Evolutionary conservation across 1,140 invertebrate species (phyloP).

Genomic region (Drosophila lacteicornis): DNA sequence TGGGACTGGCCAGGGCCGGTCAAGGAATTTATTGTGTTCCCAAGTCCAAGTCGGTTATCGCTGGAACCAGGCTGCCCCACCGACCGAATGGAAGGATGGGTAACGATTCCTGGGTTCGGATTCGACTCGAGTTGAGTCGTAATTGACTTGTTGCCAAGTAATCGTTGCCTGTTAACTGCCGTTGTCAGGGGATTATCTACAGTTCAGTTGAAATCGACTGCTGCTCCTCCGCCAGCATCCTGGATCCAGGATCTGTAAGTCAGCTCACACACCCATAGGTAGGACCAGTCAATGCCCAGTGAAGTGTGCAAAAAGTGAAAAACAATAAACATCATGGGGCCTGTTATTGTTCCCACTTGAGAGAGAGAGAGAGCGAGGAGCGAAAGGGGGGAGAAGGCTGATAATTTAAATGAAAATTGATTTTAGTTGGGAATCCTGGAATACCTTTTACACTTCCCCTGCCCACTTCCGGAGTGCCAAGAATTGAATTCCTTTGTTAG

Average conservation of each 20-base stretch:
- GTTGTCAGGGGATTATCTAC: slow-evolving; percentile 82
- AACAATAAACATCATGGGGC: slow-evolving; percentile 75
- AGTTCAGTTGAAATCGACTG: slow-evolving; percentile 76
- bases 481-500: slow-evolving; percentile 53
- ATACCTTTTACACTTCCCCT: neutral
- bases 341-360: slow-evolving; percentile 10
- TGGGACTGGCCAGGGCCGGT: slow-evolving; percentile 17
- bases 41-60: slow-evolving; percentile 62
- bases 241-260: slow-evolving; percentile 5
- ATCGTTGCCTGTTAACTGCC: slow-evolving; percentile 83
- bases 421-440: slow-evolving; percentile 21
- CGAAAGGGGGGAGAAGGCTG: neutral
- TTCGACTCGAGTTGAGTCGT: slow-evolving; percentile 48
- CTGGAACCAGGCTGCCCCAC: slow-evolving; percentile 55
- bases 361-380: neutral
- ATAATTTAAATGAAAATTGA: slow-evolving; percentile 34
- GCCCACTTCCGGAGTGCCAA: neutral
- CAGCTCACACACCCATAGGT: slow-evolving; percentile 1
- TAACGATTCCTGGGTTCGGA: slow-evolving; percentile 25
- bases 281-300: slow-evolving; percentile 51
- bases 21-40: slow-evolving; percentile 71
- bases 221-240: slow-evolving; percentile 32
- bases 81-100: neutral
- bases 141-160: slow-evolving; percentile 83
- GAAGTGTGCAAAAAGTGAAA: slow-evolving; percentile 74